phyloP scores from a whole-genome alignment of 2,888 invertebrate species.

The Carabus problematicus region DNA sequence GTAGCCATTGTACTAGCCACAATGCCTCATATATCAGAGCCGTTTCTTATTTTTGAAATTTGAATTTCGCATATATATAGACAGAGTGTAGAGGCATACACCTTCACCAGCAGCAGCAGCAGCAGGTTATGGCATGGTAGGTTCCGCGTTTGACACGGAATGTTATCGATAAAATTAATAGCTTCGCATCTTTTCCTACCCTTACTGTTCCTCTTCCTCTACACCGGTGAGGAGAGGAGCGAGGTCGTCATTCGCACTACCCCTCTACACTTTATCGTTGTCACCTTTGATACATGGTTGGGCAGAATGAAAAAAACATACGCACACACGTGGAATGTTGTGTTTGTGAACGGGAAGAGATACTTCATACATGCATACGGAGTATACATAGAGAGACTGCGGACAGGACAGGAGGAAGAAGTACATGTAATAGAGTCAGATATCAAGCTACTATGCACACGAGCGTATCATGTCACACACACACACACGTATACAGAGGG shows the following conservation, averaged over 20 bases:
- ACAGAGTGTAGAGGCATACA: too few relatives aligned
- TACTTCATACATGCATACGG: constrained; percentile 2
- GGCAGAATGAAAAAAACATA: constrained; percentile 49
- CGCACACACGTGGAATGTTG: constrained; percentile 8
- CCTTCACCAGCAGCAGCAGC: too few relatives aligned
- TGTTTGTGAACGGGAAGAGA: too few relatives aligned
- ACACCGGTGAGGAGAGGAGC: background rate
- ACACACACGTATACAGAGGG: constrained; percentile 22
- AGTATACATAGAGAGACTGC: too few relatives aligned
- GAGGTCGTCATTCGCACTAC: constrained; percentile 12
- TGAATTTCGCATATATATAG: constrained; percentile 31
- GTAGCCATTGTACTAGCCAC: constrained; percentile 16
- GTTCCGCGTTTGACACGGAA: constrained; percentile 45
- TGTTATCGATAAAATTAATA: constrained; percentile 56
- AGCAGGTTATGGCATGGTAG: background rate
- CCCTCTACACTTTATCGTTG: constrained; percentile 49
- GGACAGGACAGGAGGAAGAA: too few relatives aligned
- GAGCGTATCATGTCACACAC: background rate
- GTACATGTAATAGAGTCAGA: background rate
- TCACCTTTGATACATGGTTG: constrained; percentile 50
- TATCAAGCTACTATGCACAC: background rate
- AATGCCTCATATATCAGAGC: constrained; percentile 38
- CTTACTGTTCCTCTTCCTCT: constrained; percentile 24
- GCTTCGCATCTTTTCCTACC: constrained; percentile 51
- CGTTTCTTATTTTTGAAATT: constrained; percentile 43